These are phyloP conservation scores for Meteorus colon DNA, from an alignment of 2,888 invertebrate genomes.

Conservation along the genomic window DNA sequence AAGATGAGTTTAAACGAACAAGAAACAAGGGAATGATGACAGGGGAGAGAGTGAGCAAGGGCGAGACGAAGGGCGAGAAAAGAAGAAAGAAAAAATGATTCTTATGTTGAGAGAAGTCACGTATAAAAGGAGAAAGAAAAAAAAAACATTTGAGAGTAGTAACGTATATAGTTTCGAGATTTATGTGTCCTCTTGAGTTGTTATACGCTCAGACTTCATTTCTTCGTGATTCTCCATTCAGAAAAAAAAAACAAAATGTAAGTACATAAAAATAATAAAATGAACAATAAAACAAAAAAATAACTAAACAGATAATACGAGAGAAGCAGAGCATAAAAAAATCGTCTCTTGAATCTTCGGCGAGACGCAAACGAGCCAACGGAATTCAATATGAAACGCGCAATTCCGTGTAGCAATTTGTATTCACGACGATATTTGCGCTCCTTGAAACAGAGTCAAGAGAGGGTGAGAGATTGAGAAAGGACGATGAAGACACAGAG, in stretches of 20 bases:
- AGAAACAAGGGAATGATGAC: too few relatives aligned
- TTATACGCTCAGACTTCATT: conserved; percentile 39
- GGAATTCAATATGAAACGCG: conserved; percentile 41
- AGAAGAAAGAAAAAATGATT: conserved; percentile 22
- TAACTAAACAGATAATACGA: conserved; percentile 16
- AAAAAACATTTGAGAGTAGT: neutral
- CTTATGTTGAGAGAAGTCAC: neutral
- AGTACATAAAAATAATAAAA: too few relatives aligned
- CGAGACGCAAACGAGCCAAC: conserved; percentile 28
- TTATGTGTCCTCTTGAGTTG: conserved; percentile 42
- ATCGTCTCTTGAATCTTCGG: conserved; percentile 21
- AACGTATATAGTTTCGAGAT: conserved; percentile 38
- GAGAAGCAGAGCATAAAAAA: neutral
- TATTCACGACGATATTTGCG: conserved; percentile 52
- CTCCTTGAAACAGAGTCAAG: conserved; percentile 15
- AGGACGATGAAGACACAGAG: neutral
- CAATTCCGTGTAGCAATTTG: conserved; percentile 48
- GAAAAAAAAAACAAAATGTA: neutral
- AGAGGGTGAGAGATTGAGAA: neutral
- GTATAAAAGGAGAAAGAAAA: neutral
- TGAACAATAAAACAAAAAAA: conserved; percentile 1
- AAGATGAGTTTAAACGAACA: conserved; percentile 1
- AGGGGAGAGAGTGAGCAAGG: too few relatives aligned
- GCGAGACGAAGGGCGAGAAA: conserved; percentile 2
- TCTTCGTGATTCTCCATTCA: conserved; percentile 39